A percentile compares a stretch with the other conserved stretches of the same genome.
Evolutionary conservation across 2,797 vertebrate genomes (phyloP).

Genomic region (Chelon labrosus): DNA sequence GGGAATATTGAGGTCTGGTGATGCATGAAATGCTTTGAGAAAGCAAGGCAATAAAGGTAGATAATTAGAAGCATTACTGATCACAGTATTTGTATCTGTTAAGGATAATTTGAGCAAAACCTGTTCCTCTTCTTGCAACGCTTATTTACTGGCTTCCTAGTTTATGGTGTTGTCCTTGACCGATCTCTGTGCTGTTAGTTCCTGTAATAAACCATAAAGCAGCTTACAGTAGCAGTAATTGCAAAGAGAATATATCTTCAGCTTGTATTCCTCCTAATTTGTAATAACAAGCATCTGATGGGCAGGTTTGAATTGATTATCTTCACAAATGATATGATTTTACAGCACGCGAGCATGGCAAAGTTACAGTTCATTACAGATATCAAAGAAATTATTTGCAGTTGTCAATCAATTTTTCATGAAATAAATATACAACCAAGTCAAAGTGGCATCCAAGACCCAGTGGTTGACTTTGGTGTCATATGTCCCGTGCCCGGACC

Average conservation of each 20-base stretch:
- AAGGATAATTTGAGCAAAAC: neutral
- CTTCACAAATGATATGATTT: neutral
- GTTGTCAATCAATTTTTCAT: neutral
- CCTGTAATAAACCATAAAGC: slow-evolving; percentile 5
- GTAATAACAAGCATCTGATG: neutral
- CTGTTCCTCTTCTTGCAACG: neutral
- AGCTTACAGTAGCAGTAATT: neutral
- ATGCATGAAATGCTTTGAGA: neutral
- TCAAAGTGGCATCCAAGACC: no score
- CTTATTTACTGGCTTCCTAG: neutral
- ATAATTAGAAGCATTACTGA: neutral
- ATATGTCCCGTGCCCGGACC: no score
- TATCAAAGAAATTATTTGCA: no score
- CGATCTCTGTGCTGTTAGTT: slow-evolving; percentile 3
- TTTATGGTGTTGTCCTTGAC: neutral
- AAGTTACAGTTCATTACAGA: no score
- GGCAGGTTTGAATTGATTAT: neutral
- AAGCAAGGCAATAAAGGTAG: neutral
- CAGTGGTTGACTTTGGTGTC: no score
- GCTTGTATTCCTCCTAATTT: neutral
- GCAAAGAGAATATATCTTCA: neutral
- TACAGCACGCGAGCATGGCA: no score
- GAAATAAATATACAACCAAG: neutral
- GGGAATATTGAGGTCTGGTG: neutral
- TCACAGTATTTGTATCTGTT: neutral